Percentiles rank a stretch among this genome's conserved stretches.
These are phyloP conservation scores for Thamnaconus septentrionalis DNA, from an alignment of 2,113 vertebrate genomes.

Conservation along the genomic window DNA sequence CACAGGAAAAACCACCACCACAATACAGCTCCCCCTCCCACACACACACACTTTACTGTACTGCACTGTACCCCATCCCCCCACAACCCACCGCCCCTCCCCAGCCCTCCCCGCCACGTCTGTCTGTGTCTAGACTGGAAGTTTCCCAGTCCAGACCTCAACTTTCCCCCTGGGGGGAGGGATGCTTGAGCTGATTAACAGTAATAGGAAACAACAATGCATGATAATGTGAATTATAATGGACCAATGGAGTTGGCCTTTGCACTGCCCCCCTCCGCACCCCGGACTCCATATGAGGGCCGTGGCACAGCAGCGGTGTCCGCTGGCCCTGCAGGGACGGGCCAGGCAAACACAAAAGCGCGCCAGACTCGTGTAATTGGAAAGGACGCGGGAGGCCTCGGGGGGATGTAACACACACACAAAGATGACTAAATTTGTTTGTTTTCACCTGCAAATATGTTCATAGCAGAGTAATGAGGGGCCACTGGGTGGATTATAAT, in stretches of 20 bases:
- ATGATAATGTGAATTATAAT: constrained; percentile 64
- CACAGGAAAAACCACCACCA: constrained; percentile 1
- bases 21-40: not conserved
- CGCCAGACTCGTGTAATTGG: constrained; percentile 47
- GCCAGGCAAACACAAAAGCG: constrained; percentile 51
- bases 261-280: constrained; percentile 5
- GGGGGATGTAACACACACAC: constrained; percentile 3
- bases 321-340: constrained; percentile 31
- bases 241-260: constrained; percentile 44
- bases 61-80: not conserved
- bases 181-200: constrained; percentile 52
- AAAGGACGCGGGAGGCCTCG: constrained; percentile 37
- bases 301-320: constrained; percentile 25
- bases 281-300: constrained; percentile 36
- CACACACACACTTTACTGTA: constrained; percentile 1
- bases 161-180: constrained; percentile 14
- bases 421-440: constrained; percentile 24
- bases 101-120: not conserved
- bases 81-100: not conserved
- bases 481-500: constrained; percentile 2
- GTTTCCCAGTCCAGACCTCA: constrained; percentile 36
- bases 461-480: not conserved
- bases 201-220: constrained; percentile 59
- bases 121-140: constrained; percentile 38
- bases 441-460: constrained; percentile 22